Conservation (phyloP, 2,797 vertebrate genomes). For the Coreius guichenoti region DNA sequence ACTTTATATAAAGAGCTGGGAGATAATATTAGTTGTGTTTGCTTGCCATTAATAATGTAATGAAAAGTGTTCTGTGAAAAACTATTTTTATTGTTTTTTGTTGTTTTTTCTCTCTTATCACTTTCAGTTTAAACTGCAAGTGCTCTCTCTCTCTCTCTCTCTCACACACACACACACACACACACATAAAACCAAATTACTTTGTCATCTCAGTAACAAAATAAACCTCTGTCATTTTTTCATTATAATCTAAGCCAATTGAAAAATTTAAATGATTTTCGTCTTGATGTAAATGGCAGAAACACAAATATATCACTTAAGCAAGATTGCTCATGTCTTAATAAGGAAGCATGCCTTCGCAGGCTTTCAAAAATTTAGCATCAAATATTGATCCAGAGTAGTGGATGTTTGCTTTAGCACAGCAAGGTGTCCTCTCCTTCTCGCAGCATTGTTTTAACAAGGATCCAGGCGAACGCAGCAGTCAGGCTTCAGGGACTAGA, state of each 20-base stretch:
- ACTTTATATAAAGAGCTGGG: background rate
- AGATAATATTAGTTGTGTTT: background rate
- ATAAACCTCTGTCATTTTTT: background rate
- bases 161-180: background rate
- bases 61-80: background rate
- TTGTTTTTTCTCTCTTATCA: background rate
- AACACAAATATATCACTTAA: background rate
- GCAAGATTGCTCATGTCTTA: constrained; percentile 30
- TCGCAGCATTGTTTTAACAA: constrained; percentile 60
- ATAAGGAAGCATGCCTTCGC: constrained; percentile 19
- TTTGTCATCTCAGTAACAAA: constrained; percentile 1
- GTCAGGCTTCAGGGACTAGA: constrained; percentile 55
- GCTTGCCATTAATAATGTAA: background rate
- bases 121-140: background rate
- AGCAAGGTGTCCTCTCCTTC: constrained; percentile 36
- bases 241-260: background rate
- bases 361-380: constrained; percentile 48
- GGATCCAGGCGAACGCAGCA: constrained; percentile 48
- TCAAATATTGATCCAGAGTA: constrained; percentile 53
- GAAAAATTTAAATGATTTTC: background rate
- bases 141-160: too few species aligned
- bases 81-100: background rate
- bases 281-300: background rate
- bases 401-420: constrained; percentile 30
- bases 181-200: background rate